phyloP scores from a whole-genome alignment of 2,113 vertebrate genomes.

The Nansenia antarctica region DNA sequence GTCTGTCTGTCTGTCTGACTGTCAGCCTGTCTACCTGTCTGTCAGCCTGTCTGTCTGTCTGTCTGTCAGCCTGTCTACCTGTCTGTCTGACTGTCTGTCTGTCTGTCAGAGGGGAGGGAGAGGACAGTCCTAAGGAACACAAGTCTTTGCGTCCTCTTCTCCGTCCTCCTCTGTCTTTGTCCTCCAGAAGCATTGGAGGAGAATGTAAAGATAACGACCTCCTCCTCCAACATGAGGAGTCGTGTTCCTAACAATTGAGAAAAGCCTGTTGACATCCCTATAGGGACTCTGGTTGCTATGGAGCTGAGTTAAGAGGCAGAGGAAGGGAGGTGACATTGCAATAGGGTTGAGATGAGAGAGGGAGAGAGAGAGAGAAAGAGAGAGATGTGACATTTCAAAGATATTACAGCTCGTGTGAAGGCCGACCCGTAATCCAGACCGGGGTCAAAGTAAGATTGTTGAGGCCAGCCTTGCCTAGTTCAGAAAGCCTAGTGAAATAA shows the following conservation, averaged over 20 bases:
- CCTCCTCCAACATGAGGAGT: too few relatives aligned
- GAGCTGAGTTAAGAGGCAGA: constrained; percentile 6
- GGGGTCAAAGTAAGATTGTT: neutral
- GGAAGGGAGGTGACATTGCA: neutral
- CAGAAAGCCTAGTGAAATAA: too few relatives aligned
- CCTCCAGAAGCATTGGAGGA: too few relatives aligned
- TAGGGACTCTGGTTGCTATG: constrained; percentile 1
- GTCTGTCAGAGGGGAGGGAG: constrained; percentile 1
- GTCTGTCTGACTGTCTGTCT: neutral
- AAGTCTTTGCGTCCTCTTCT: too few relatives aligned
- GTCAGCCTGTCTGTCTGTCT: neutral
- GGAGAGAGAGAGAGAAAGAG: neutral
- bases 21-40: neutral
- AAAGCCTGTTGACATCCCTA: neutral
- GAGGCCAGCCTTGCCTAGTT: too few relatives aligned
- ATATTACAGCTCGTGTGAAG: neutral
- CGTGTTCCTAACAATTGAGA: too few relatives aligned
- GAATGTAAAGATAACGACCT: too few relatives aligned
- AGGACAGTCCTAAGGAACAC: too few relatives aligned
- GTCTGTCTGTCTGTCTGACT: neutral
- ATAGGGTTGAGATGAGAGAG: neutral
- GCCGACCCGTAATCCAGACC: neutral
- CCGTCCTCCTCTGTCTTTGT: too few relatives aligned
- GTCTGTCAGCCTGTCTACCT: too few relatives aligned
- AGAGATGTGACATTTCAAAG: neutral